These are phyloP conservation scores for Triops cancriformis DNA, from an alignment of 1,140 invertebrate species.

Conservation along the genomic window DNA sequence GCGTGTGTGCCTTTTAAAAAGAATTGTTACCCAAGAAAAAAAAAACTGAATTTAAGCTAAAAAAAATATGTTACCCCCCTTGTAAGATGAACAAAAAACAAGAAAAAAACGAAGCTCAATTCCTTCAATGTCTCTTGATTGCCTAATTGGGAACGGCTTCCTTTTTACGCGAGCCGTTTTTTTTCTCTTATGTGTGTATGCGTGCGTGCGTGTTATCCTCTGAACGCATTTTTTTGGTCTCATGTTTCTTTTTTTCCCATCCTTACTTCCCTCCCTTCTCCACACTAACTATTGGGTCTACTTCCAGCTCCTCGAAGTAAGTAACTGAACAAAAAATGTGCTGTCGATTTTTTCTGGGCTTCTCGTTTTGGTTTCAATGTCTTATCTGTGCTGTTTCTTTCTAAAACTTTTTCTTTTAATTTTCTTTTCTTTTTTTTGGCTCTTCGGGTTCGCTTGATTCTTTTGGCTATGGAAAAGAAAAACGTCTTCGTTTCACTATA, in stretches of 20 bases:
- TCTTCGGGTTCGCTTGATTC: conserved; percentile 24
- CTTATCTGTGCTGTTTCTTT: conserved; percentile 31
- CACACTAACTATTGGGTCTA: conserved; percentile 32
- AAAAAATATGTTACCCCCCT: background rate
- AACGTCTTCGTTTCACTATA: conserved; percentile 14
- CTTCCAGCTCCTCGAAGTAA: conserved; percentile 32
- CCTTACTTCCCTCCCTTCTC: conserved; percentile 28
- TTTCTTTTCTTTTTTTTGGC: background rate
- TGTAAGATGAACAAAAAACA: background rate
- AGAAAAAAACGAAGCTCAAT: background rate
- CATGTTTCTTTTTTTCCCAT: conserved; percentile 13
- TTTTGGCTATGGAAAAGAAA: conserved; percentile 24
- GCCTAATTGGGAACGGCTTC: conserved; percentile 21
- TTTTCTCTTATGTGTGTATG: conserved; percentile 10
- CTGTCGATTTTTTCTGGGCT: conserved; percentile 27
- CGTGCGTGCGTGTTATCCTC: conserved; percentile 15
- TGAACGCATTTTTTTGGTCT: conserved; percentile 20
- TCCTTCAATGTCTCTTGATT: conserved; percentile 16
- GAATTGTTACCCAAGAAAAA: background rate
- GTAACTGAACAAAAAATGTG: conserved; percentile 29
- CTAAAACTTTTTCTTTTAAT: conserved; percentile 25
- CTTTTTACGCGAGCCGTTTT: conserved; percentile 14
- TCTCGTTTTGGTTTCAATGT: conserved; percentile 24
- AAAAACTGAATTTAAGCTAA: background rate
- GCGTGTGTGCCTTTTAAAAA: background rate